These are phyloP conservation scores for Tapirus indicus DNA, from an alignment of 2,797 vertebrate species.

Conservation along the genomic window DNA sequence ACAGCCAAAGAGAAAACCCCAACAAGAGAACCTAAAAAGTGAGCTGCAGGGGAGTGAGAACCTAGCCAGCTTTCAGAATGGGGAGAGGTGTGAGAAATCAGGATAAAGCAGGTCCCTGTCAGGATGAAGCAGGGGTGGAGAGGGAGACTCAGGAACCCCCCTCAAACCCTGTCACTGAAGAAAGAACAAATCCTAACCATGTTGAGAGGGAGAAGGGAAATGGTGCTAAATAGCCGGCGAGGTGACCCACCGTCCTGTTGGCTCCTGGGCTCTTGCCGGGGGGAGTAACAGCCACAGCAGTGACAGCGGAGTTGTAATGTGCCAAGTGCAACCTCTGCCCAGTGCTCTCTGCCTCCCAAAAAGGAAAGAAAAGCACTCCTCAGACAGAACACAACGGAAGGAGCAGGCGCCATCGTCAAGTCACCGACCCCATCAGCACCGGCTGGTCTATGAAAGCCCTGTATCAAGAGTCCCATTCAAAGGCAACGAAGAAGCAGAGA, in stretches of 20 bases:
- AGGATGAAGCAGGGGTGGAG: not conserved
- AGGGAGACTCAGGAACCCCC: not conserved
- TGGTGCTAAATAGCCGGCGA: constrained; percentile 66
- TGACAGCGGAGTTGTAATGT: constrained; percentile 71
- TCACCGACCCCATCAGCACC: constrained; percentile 55
- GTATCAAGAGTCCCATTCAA: constrained; percentile 66
- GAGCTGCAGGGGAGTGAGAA: constrained; percentile 14
- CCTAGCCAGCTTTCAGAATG: constrained; percentile 75
- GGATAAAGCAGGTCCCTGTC: constrained; percentile 16
- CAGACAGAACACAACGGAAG: constrained; percentile 56
- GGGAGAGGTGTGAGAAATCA: constrained; percentile 38
- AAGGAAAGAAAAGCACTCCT: constrained; percentile 62
- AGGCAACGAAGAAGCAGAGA: constrained; percentile 69
- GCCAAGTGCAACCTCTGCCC: constrained; percentile 78
- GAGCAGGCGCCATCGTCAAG: constrained; percentile 37
- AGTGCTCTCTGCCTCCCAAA: constrained; percentile 72
- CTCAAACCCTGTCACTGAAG: constrained; percentile 35
- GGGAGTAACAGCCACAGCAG: constrained; percentile 76
- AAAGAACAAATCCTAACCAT: not conserved
- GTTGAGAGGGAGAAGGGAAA: constrained; percentile 38
- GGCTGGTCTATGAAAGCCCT: constrained; percentile 64
- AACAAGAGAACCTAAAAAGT: constrained; percentile 69
- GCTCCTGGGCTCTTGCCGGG: constrained; percentile 68
- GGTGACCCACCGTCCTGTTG: constrained; percentile 79
- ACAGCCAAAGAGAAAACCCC: constrained; percentile 40